A percentile compares a stretch with the other conserved stretches of the same genome.
Evolutionary conservation across 2,888 invertebrate species (phyloP).

Genomic region (Tetheella fluctuosa): DNA sequence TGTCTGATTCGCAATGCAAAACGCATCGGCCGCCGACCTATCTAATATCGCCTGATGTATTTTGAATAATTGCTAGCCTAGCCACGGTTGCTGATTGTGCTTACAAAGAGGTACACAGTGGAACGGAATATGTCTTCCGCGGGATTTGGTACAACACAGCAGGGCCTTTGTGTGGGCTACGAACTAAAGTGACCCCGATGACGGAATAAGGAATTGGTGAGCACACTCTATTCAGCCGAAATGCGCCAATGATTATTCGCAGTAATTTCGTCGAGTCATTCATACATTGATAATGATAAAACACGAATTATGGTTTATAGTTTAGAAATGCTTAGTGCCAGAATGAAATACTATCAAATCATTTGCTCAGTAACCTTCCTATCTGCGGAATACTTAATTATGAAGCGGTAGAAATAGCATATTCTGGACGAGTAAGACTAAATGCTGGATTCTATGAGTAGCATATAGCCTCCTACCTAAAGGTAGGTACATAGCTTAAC

Average conservation of each 20-base stretch:
- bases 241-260: not conserved
- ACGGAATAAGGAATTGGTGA: constrained; percentile 10
- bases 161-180: constrained; percentile 18
- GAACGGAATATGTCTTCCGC: constrained; percentile 73
- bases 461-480: too few species aligned
- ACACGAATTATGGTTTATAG: not conserved
- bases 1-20: constrained; percentile 82
- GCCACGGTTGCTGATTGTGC: constrained; percentile 69
- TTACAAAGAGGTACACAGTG: constrained; percentile 66
- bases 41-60: constrained; percentile 82
- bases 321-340: not conserved
- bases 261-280: too few species aligned
- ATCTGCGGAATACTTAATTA: too few species aligned
- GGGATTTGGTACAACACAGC: constrained; percentile 49
- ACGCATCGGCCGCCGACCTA: constrained; percentile 78
- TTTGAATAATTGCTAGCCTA: constrained; percentile 81
- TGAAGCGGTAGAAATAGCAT: too few species aligned
- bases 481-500: too few species aligned
- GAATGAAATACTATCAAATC: too few species aligned
- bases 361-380: too few species aligned
- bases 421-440: too few species aligned
- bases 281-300: too few species aligned
- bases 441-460: too few species aligned
- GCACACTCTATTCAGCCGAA: not conserved
- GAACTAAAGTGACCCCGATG: constrained; percentile 8